A percentile compares a stretch with the other conserved stretches of the same genome.
These are phyloP conservation scores for Drosophila sordidula DNA, from an alignment of 2,888 invertebrate species.

Conservation along the genomic window DNA sequence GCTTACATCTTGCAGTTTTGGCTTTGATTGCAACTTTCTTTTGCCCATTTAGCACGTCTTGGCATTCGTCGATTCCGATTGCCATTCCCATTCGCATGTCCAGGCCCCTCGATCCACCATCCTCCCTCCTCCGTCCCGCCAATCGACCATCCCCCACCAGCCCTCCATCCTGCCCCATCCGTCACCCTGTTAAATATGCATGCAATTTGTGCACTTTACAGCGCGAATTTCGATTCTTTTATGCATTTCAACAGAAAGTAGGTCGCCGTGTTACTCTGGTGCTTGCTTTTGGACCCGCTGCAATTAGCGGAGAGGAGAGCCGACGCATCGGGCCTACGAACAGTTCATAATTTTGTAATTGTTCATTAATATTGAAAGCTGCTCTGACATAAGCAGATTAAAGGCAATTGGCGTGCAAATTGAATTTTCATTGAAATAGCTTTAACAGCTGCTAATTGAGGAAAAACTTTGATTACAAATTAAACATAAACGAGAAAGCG, in stretches of 20 bases:
- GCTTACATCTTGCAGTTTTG: slow-evolving; percentile 64
- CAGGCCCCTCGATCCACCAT: background rate
- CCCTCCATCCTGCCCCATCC: background rate
- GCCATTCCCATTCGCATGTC: background rate
- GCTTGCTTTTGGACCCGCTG: background rate
- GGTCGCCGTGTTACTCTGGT: slow-evolving; percentile 21
- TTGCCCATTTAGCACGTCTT: slow-evolving; percentile 70
- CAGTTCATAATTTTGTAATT: slow-evolving; percentile 34
- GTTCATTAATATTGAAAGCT: slow-evolving; percentile 38
- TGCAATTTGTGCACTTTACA: slow-evolving; percentile 45
- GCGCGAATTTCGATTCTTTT: slow-evolving; percentile 20
- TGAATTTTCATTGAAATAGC: background rate
- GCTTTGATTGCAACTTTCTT: slow-evolving; percentile 71
- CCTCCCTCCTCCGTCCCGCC: background rate
- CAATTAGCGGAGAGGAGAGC: slow-evolving; percentile 5
- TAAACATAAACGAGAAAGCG: no score
- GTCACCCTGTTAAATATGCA: slow-evolving; percentile 52
- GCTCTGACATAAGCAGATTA: slow-evolving; percentile 4
- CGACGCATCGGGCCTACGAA: background rate
- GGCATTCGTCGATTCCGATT: slow-evolving; percentile 46
- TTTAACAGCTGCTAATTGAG: background rate
- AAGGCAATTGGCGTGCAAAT: background rate
- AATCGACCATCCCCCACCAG: background rate
- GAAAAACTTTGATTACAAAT: background rate
- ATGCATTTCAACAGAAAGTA: slow-evolving; percentile 22